phyloP scores from a whole-genome alignment of 2,113 vertebrate genomes.

The Oxyura jamaicensis region DNA sequence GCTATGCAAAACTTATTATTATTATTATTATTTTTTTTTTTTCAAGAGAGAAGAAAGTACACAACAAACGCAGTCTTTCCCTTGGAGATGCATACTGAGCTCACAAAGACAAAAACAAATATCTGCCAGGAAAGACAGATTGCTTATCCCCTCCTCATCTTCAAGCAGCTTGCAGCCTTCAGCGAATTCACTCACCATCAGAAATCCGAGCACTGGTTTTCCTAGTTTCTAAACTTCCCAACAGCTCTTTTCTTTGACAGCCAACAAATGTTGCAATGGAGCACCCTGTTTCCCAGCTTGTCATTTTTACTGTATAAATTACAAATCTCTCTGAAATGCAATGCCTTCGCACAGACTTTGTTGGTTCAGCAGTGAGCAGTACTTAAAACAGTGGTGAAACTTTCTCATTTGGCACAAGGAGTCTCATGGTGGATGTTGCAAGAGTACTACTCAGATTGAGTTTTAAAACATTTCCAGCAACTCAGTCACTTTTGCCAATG shows the following conservation, averaged over 20 bases:
- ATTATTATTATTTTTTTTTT: no score
- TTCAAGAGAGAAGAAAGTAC: background rate
- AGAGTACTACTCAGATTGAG: background rate
- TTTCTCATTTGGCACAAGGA: background rate
- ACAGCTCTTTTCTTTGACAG: background rate
- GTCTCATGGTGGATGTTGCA: background rate
- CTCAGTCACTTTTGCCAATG: background rate
- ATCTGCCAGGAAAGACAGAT: background rate
- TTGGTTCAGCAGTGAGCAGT: background rate
- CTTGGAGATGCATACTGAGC: background rate
- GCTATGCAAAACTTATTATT: background rate
- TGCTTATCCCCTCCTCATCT: background rate
- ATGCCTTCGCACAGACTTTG: background rate
- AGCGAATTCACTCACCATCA: background rate
- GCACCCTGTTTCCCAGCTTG: background rate
- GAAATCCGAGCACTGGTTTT: background rate
- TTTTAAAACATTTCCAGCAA: background rate
- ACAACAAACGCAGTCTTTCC: background rate
- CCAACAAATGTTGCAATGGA: background rate
- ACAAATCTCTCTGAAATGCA: background rate
- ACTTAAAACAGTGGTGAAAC: background rate
- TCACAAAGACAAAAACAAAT: background rate
- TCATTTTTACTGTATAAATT: background rate
- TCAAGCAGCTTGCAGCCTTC: background rate
- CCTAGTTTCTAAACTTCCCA: background rate